Evolutionary conservation across 2,888 invertebrate genomes (phyloP), one percentile per base, ranked within the genome.

Genomic region (Flexamia atlantica): DNA sequence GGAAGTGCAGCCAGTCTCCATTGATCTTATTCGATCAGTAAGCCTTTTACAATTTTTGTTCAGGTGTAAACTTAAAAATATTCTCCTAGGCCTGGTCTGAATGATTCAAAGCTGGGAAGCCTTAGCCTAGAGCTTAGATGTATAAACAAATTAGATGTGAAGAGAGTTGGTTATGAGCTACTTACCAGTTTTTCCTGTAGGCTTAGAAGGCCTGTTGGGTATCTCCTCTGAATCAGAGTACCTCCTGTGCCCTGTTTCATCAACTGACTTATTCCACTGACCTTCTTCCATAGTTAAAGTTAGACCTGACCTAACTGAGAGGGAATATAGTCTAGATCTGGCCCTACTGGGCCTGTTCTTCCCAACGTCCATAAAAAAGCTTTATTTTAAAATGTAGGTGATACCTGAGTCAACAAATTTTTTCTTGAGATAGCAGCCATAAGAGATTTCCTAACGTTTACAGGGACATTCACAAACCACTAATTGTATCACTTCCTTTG

Each of bases 161-260:
- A n/a, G n/a, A n/a, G n/a, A n/a, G n/a, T n/a, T n/a, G n/a, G n/a
- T n/a, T n/a, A n/a, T n/a, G n/a, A n/a, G n/a, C n/a, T 36, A 23
- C 84, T 81, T 83, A 87, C 86, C 87, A 84, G 86, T 85, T 85
- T 85, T 87, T 42, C 50, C 32, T 20, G 72, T 84, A 57, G 85
- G 82, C 81, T 87, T 87, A 53, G 81, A 86, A 42, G 85, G 87
- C 68, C 82, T 85, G 30, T 64, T 64, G 4, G 79, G 57, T 36
- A 57, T 84, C 46, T 88, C 88, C 85, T 88, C 88, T 23, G 88
- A 88, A 85, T 88, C 88, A 28, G 88, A 88, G 85, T 87, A 88
- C 20, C 88, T 74, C 68, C 88, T 85, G 53, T 86, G 88, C 32
- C 85, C 87, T 50, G 87, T 84, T 81, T 88, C 88, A 53, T 87